Evolutionary conservation across 2,888 invertebrate genomes (phyloP).

Genomic region (Oegoconia quadripuncta): DNA sequence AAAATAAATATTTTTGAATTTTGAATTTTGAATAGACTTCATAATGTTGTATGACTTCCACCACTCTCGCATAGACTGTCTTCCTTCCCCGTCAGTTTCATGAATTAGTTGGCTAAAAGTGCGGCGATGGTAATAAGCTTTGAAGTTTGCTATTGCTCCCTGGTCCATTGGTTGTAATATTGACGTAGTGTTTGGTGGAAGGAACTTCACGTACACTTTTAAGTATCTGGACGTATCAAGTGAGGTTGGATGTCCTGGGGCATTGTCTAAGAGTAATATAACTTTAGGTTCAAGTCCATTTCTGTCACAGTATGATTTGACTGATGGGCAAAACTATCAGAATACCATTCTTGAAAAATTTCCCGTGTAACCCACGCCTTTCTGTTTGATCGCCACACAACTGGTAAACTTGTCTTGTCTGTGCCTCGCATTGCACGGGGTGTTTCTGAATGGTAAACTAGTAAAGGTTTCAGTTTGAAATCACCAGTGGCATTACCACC

Average conservation of each 20-base stretch:
- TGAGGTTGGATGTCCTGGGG: not conserved
- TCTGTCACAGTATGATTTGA: not conserved
- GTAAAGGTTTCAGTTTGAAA: conserved; percentile 31
- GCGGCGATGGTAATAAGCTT: conserved; percentile 18
- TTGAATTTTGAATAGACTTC: conserved; percentile 20
- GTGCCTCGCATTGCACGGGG: conserved; percentile 28
- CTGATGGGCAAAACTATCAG: conserved; percentile 19
- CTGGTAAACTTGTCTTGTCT: conserved; percentile 32
- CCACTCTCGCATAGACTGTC: conserved; percentile 20
- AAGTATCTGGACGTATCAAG: not conserved
- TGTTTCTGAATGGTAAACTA: conserved; percentile 23
- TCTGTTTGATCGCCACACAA: conserved; percentile 35
- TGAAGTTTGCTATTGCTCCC: conserved; percentile 14
- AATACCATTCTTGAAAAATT: conserved; percentile 27
- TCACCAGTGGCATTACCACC: conserved; percentile 32
- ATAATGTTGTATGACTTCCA: conserved; percentile 22
- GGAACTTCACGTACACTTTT: conserved; percentile 4
- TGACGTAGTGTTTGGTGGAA: conserved; percentile 18
- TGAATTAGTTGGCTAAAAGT: conserved; percentile 17
- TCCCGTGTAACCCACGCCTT: conserved; percentile 32
- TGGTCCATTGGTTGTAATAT: conserved; percentile 8
- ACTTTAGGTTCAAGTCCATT: not conserved
- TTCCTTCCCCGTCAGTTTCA: conserved; percentile 18
- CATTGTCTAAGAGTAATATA: not conserved
- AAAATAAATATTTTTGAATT: too few relatives aligned